Evolutionary conservation across 2,797 vertebrate genomes (phyloP).

Genomic region (Aeoliscus strigatus): DNA sequence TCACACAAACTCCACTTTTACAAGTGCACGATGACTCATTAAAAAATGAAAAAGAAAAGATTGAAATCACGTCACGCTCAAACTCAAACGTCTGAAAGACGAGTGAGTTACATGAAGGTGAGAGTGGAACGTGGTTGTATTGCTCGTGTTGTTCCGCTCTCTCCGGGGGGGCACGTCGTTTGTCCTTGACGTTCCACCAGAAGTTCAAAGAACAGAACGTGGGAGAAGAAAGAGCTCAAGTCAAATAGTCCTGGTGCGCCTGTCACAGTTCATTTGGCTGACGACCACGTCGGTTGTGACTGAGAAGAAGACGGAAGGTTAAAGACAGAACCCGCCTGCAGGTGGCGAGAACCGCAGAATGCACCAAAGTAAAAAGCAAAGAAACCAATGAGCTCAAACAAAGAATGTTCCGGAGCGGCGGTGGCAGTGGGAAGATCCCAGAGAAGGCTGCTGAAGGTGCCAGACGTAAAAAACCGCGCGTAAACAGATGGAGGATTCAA

Average conservation of each 20-base stretch:
- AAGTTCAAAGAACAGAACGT: slow-evolving; percentile 19
- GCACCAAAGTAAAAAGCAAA: slow-evolving; percentile 4
- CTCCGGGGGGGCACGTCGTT: too few species aligned
- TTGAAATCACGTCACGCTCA: slow-evolving; percentile 30
- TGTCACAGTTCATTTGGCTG: slow-evolving; percentile 41
- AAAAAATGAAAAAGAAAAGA: slow-evolving; percentile 58
- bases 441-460: slow-evolving; percentile 20
- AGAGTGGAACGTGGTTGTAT: slow-evolving; percentile 70
- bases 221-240: slow-evolving; percentile 2
- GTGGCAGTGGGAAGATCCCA: slow-evolving; percentile 39
- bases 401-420: slow-evolving; percentile 30
- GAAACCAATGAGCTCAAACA: slow-evolving; percentile 7
- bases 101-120: slow-evolving; percentile 74
- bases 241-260: neutral
- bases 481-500: slow-evolving; percentile 39
- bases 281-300: slow-evolving; percentile 8
- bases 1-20: slow-evolving; percentile 56
- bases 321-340: too few species aligned
- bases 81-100: slow-evolving; percentile 28
- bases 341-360: slow-evolving; percentile 5
- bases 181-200: neutral
- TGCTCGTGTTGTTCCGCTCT: slow-evolving; percentile 60
- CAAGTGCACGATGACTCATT: slow-evolving; percentile 66
- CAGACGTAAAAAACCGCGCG: too few species aligned
- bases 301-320: neutral